phyloP scores from a whole-genome alignment of 2,888 invertebrate species.

The Dasypogon diadema region DNA sequence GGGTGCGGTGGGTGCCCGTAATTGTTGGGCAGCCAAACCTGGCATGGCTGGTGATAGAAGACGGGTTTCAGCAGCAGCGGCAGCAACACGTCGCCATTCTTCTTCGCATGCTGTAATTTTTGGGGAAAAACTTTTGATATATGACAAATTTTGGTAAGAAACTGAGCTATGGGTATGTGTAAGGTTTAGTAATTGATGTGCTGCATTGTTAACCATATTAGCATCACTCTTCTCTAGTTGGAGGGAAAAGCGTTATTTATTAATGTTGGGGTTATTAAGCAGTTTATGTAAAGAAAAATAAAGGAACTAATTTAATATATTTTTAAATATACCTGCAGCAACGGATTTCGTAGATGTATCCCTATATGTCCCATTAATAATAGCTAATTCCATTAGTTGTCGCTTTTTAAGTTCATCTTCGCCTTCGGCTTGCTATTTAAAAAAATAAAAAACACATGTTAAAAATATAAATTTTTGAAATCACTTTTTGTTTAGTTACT shows the following conservation, averaged over 20 bases:
- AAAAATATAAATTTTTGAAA: too few relatives aligned
- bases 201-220: conserved; percentile 29
- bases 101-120: conserved; percentile 79
- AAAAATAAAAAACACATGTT: conserved; percentile 15
- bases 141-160: conserved; percentile 41
- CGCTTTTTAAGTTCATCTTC: conserved; percentile 99
- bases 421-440: conserved; percentile 93
- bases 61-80: conserved; percentile 84
- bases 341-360: conserved; percentile 93
- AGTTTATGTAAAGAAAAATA: too few relatives aligned
- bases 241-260: conserved; percentile 34
- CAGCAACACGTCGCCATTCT: conserved; percentile 87
- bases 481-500: too few relatives aligned
- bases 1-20: conserved; percentile 80
- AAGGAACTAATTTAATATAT: neutral
- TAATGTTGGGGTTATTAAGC: conserved; percentile 11
- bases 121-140: conserved; percentile 48
- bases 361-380: conserved; percentile 99
- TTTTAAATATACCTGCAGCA: conserved; percentile 77
- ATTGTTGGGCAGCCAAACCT: conserved; percentile 74
- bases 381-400: conserved; percentile 99
- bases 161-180: conserved; percentile 6
- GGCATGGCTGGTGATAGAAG: conserved; percentile 74
- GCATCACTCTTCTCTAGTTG: conserved; percentile 11
- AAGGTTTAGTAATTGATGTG: conserved; percentile 28